phyloP scores from a whole-genome alignment of 2,888 invertebrate genomes.

The Orgyia antiqua region DNA sequence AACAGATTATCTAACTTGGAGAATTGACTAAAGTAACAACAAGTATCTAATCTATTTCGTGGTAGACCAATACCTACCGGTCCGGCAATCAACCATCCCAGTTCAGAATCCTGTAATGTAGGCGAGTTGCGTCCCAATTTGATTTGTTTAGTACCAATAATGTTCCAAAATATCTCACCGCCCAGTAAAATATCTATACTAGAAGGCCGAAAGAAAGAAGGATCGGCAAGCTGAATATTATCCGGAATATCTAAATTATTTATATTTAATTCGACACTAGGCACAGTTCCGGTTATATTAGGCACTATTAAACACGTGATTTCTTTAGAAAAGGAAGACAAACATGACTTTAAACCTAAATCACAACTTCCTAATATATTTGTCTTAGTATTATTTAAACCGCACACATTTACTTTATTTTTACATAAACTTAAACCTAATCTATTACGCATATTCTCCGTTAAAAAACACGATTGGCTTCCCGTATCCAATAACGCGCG shows the following conservation, averaged over 20 bases:
- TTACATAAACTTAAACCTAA: neutral
- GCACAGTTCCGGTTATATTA: constrained; percentile 2
- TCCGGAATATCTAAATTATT: constrained; percentile 1
- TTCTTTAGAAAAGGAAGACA: neutral
- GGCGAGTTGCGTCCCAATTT: constrained; percentile 7
- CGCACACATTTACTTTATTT: constrained; percentile 4
- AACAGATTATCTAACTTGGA: constrained; percentile 1
- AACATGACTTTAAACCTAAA: constrained; percentile 1
- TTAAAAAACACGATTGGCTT: constrained; percentile 9
- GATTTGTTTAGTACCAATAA: constrained; percentile 10
- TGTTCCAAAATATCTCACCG: constrained; percentile 16
- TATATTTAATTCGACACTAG: constrained; percentile 1
- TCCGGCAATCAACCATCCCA: constrained; percentile 15
- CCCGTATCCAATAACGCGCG: neutral
- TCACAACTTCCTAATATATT: constrained; percentile 5
- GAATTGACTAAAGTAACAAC: neutral
- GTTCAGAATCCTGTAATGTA: constrained; percentile 9
- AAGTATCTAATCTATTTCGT: neutral
- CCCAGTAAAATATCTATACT: constrained; percentile 14
- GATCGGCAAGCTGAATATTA: constrained; percentile 10
- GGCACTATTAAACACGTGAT: constrained; percentile 1
- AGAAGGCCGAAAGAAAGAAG: constrained; percentile 11
- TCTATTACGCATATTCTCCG: constrained; percentile 2
- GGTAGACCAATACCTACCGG: constrained; percentile 8
- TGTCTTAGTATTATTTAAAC: constrained; percentile 3